Conservation (phyloP, 1,140 invertebrate species). For the Drosophila burlai region DNA sequence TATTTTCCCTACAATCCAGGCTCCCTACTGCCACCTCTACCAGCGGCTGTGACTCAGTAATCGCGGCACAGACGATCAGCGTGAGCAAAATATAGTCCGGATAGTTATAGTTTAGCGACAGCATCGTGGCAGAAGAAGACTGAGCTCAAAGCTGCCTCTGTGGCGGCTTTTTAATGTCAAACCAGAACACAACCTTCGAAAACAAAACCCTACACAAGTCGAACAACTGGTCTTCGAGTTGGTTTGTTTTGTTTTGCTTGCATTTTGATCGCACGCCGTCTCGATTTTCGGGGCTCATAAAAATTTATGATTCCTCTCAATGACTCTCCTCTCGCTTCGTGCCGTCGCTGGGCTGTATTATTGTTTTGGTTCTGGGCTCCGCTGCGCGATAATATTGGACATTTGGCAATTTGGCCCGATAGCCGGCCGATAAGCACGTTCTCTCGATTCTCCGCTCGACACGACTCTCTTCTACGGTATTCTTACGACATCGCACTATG, state of each 20-base stretch:
- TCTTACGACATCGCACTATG: conserved; percentile 6
- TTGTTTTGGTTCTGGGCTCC: conserved; percentile 10
- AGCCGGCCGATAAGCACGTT: conserved; percentile 63
- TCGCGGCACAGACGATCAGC: conserved; percentile 18
- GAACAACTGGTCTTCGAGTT: conserved; percentile 51
- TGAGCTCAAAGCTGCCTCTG: conserved; percentile 42
- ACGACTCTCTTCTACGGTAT: background rate
- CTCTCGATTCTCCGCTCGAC: background rate
- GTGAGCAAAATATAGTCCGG: conserved; percentile 32
- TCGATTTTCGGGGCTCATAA: conserved; percentile 46
- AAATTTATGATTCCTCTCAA: conserved; percentile 50
- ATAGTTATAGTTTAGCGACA: conserved; percentile 36
- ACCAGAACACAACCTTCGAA: conserved; percentile 25
- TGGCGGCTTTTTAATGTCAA: conserved; percentile 49
- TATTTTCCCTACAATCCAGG: conserved; percentile 53
- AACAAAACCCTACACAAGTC: conserved; percentile 20
- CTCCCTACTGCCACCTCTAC: conserved; percentile 27
- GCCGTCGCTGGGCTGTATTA: background rate
- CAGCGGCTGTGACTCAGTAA: conserved; percentile 5
- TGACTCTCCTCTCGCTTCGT: conserved; percentile 39
- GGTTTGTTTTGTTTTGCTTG: conserved; percentile 26
- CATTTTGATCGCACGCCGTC: conserved; percentile 27
- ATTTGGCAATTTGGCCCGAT: conserved; percentile 29
- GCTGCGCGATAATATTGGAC: conserved; percentile 15
- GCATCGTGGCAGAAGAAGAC: conserved; percentile 41